Percentiles rank a stretch among this genome's conserved stretches.
Conservation (phyloP, 2,888 invertebrate species). For the Eupithecia insigniata region DNA sequence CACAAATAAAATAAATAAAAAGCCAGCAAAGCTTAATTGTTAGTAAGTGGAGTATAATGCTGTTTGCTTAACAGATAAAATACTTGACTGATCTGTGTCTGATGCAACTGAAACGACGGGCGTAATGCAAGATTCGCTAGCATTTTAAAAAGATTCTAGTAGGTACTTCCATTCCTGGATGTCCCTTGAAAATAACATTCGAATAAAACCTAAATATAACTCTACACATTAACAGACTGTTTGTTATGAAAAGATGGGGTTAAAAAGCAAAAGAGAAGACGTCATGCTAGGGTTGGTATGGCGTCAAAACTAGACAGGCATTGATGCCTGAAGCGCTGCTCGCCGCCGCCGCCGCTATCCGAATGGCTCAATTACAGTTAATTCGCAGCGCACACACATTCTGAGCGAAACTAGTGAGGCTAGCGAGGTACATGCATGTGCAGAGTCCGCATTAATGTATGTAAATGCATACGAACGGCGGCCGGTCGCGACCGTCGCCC, state of each 20-base stretch:
- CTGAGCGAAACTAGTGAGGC: slow-evolving; percentile 54
- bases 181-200: not conserved
- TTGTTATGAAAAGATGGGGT: not conserved
- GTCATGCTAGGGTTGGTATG: not conserved
- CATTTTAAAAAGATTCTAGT: not conserved
- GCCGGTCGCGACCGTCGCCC: slow-evolving; percentile 77
- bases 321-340: slow-evolving; percentile 37
- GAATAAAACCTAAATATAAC: not conserved
- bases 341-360: slow-evolving; percentile 67
- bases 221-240: not conserved
- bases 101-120: slow-evolving; percentile 44
- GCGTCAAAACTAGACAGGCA: slow-evolving; percentile 23
- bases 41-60: slow-evolving; percentile 26
- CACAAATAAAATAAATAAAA: too few species aligned
- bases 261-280: slow-evolving; percentile 8
- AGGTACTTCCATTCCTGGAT: not conserved
- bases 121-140: slow-evolving; percentile 31
- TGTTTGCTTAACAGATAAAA: slow-evolving; percentile 40
- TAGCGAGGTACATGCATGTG: slow-evolving; percentile 73
- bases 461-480: slow-evolving; percentile 83
- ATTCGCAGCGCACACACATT: slow-evolving; percentile 82
- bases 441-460: slow-evolving; percentile 81
- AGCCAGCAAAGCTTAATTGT: slow-evolving; percentile 19
- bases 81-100: slow-evolving; percentile 48
- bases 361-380: slow-evolving; percentile 84